Percentiles rank a stretch among this genome's conserved stretches.
phyloP scores from a whole-genome alignment of 2,113 vertebrate genomes.

The Motacilla alba region DNA sequence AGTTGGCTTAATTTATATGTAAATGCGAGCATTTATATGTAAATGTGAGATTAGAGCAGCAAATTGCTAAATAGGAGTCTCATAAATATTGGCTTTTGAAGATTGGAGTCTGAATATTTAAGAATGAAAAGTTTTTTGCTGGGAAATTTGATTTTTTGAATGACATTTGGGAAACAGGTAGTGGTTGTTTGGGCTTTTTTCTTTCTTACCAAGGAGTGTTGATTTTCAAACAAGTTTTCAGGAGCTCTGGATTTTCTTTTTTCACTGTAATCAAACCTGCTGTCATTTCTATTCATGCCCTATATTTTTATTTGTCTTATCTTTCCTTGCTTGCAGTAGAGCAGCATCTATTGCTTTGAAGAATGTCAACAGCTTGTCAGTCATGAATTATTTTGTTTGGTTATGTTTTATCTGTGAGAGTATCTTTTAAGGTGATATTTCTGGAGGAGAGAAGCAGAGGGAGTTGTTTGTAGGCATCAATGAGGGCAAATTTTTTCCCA shows the following conservation, averaged over 20 bases:
- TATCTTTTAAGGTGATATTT: background rate
- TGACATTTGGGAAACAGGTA: background rate
- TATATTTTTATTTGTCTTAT: background rate
- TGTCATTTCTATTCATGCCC: background rate
- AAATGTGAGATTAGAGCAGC: constrained; percentile 21
- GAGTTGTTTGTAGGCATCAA: background rate
- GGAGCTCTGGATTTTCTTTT: background rate
- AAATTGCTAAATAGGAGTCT: background rate
- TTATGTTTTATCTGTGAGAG: background rate
- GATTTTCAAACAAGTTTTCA: background rate
- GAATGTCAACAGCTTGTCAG: background rate
- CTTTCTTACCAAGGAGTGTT: background rate
- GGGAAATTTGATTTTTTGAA: background rate
- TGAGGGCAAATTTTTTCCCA: background rate
- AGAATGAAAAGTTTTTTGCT: background rate
- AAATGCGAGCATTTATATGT: constrained; percentile 43
- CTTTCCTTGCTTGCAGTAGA: background rate
- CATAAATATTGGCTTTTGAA: background rate
- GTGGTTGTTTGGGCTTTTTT: background rate
- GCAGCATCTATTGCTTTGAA: background rate
- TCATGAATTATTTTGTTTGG: background rate
- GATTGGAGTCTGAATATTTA: background rate
- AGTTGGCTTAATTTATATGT: constrained; percentile 29
- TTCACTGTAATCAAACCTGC: background rate
- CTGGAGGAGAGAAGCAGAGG: background rate